phyloP scores from a whole-genome alignment of 2,113 vertebrate species.

The Cavia aperea region DNA sequence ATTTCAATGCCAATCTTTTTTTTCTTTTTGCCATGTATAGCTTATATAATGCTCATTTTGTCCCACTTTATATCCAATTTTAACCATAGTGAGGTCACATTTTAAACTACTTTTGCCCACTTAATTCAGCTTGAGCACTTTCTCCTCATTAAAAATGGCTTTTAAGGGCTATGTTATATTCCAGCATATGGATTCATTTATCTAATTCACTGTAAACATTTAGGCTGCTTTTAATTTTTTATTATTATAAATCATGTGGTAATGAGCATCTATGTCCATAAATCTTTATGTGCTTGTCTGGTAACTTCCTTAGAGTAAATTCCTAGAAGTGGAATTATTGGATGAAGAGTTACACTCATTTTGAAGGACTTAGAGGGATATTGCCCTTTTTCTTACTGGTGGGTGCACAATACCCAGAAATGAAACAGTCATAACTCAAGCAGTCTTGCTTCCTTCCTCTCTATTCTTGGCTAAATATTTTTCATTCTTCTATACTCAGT shows the following conservation, averaged over 20 bases:
- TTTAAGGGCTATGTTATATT: constrained; percentile 55
- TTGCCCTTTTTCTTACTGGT: not conserved
- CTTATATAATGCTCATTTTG: constrained; percentile 33
- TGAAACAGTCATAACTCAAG: not conserved
- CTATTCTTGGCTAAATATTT: not conserved
- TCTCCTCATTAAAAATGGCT: constrained; percentile 53
- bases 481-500: not conserved
- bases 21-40: constrained; percentile 1
- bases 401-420: not conserved
- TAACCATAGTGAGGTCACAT: constrained; percentile 43
- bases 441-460: not conserved
- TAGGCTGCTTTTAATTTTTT: constrained; percentile 60
- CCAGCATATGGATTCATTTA: constrained; percentile 64
- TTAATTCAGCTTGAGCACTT: constrained; percentile 39
- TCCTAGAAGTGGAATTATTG: constrained; percentile 39
- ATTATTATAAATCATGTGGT: constrained; percentile 49
- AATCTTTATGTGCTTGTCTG: constrained; percentile 53
- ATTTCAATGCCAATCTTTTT: constrained; percentile 2
- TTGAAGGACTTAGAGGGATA: not conserved
- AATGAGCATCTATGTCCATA: constrained; percentile 44
- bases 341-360: constrained; percentile 16
- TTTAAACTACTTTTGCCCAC: constrained; percentile 44
- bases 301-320: constrained; percentile 52
- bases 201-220: constrained; percentile 50
- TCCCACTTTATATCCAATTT: constrained; percentile 31